These are phyloP conservation scores for Grapholita molesta DNA, from an alignment of 1,140 invertebrate species.

Conservation along the genomic window DNA sequence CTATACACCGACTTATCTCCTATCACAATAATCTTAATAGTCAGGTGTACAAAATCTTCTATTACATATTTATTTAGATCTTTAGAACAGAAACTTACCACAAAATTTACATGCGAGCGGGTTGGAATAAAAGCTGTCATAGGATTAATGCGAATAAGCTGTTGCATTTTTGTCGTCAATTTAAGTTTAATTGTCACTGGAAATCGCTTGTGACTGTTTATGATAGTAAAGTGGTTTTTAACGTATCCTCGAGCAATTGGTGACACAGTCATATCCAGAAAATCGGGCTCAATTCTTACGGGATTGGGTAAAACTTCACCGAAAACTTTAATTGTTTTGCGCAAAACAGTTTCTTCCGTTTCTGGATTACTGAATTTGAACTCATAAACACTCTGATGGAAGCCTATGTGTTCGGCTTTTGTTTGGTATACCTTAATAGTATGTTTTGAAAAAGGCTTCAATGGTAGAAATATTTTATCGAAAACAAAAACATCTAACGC, in stretches of 20 bases:
- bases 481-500: slow-evolving; percentile 53
- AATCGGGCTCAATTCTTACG: slow-evolving; percentile 42
- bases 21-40: slow-evolving; percentile 49
- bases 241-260: slow-evolving; percentile 43
- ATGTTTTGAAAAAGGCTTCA: slow-evolving; percentile 35
- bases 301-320: slow-evolving; percentile 55
- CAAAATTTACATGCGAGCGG: slow-evolving; percentile 31
- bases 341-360: slow-evolving; percentile 35
- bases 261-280: slow-evolving; percentile 54
- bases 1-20: slow-evolving; percentile 44
- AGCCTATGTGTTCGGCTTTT: slow-evolving; percentile 49
- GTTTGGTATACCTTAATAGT: slow-evolving; percentile 43
- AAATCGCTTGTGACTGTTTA: slow-evolving; percentile 45
- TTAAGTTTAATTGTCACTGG: slow-evolving; percentile 47
- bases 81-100: slow-evolving; percentile 43
- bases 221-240: slow-evolving; percentile 45
- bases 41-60: slow-evolving; percentile 54
- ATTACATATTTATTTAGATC: slow-evolving; percentile 3
- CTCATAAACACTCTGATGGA: slow-evolving; percentile 54
- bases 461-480: slow-evolving; percentile 39
- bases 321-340: slow-evolving; percentile 48
- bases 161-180: slow-evolving; percentile 50
- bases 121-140: slow-evolving; percentile 36
- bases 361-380: slow-evolving; percentile 43
- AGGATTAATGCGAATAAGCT: slow-evolving; percentile 50